A percentile compares a stretch with the other conserved stretches of the same genome.
phyloP scores from a whole-genome alignment of 2,888 invertebrate genomes.

The Microplitis manilae region DNA sequence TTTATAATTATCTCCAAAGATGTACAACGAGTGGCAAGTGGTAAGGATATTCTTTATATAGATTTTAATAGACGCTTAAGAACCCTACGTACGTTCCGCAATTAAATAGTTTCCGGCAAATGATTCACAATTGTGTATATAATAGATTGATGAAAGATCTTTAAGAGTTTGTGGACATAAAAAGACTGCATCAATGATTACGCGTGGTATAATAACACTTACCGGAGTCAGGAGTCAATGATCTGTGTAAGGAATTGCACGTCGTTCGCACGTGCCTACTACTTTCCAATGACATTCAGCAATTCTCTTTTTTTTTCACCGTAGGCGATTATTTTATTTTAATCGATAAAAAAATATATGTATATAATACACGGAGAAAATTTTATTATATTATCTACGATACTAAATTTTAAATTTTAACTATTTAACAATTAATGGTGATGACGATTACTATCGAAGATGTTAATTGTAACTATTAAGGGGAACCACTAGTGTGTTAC shows the following conservation, averaged over 20 bases:
- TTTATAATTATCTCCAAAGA: constrained; percentile 50
- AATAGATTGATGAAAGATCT: neutral
- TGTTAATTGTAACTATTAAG: too few relatives aligned
- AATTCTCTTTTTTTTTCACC: constrained; percentile 31
- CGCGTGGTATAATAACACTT: constrained; percentile 25
- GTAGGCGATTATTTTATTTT: constrained; percentile 26
- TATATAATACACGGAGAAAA: neutral
- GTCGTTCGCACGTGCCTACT: constrained; percentile 51
- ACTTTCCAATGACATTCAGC: constrained; percentile 56
- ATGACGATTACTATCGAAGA: too few relatives aligned
- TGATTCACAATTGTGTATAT: constrained; percentile 31
- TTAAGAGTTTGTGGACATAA: constrained; percentile 22
- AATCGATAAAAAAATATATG: neutral
- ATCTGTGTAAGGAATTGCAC: constrained; percentile 60
- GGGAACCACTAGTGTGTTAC: too few relatives aligned
- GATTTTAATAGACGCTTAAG: neutral
- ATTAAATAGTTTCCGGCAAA: constrained; percentile 32
- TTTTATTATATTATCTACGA: too few relatives aligned
- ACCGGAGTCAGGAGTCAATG: constrained; percentile 56
- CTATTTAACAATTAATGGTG: too few relatives aligned
- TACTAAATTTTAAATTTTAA: too few relatives aligned
- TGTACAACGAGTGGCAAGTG: constrained; percentile 68
- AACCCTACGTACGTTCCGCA: constrained; percentile 2
- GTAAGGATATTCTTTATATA: constrained; percentile 52
- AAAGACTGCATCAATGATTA: constrained; percentile 41